A percentile compares a stretch with the other conserved stretches of the same genome.
Evolutionary conservation across 2,888 invertebrate species (phyloP).

Genomic region (Ichneumon xanthorius): DNA sequence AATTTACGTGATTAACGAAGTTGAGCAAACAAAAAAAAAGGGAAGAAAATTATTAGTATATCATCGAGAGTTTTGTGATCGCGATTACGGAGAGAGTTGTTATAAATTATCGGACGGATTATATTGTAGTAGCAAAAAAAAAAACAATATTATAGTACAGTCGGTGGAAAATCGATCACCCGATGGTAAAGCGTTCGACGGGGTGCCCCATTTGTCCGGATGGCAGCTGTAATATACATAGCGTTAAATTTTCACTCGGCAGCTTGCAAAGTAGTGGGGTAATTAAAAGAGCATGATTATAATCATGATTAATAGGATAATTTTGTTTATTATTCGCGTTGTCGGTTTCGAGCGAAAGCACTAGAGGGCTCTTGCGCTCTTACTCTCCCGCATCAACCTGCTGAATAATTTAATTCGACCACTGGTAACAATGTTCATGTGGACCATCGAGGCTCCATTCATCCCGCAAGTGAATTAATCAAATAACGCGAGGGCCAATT

Average conservation of each 20-base stretch:
- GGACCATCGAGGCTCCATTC: conserved; percentile 34
- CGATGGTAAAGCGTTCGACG: conserved; percentile 4
- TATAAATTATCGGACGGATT: conserved; percentile 57
- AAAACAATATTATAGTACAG: conserved; percentile 8
- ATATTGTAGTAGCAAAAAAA: conserved; percentile 48
- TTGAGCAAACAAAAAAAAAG: conserved; percentile 25
- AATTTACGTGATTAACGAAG: conserved; percentile 39
- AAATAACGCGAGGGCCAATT: conserved; percentile 42
- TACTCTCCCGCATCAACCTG: neutral
- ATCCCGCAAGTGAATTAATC: conserved; percentile 54
- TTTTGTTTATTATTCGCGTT: conserved; percentile 56
- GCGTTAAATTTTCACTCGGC: conserved; percentile 39
- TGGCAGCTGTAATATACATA: conserved; percentile 61
- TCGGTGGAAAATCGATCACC: conserved; percentile 64
- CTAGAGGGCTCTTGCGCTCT: neutral
- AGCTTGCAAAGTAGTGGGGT: conserved; percentile 46
- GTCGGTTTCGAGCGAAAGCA: conserved; percentile 43
- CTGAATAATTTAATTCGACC: conserved; percentile 52
- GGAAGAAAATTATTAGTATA: conserved; percentile 56
- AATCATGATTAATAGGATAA: conserved; percentile 49
- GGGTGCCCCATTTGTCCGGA: conserved; percentile 26
- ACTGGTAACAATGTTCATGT: conserved; percentile 49
- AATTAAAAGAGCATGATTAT: conserved; percentile 59
- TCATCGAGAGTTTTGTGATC: conserved; percentile 62
- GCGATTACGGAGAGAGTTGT: conserved; percentile 55